Evolutionary conservation across 2,113 vertebrate genomes (phyloP).

Genomic region (Scalopus aquaticus): DNA sequence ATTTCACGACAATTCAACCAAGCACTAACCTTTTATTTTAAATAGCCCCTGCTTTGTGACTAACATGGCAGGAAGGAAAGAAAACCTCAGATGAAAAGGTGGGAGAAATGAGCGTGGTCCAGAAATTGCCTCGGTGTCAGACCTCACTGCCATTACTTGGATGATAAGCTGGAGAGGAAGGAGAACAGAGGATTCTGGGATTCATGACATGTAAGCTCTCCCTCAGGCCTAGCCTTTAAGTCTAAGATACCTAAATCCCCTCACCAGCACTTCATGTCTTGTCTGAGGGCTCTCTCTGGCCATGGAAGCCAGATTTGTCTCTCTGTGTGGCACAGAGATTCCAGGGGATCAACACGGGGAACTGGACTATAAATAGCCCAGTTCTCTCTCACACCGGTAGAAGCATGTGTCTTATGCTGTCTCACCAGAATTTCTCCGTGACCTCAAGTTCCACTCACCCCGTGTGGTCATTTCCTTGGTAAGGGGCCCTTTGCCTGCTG

Average conservation of each 20-base stretch:
- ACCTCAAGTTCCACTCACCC: background rate
- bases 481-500: background rate
- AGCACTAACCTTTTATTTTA: slow-evolving; percentile 24
- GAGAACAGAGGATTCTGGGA: background rate
- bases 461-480: background rate
- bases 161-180: background rate
- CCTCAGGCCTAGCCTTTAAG: slow-evolving; percentile 8
- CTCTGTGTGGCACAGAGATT: background rate
- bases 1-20: background rate
- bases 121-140: background rate
- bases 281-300: background rate
- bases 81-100: background rate
- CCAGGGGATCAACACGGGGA: background rate
- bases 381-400: background rate
- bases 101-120: background rate
- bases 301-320: background rate
- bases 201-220: background rate
- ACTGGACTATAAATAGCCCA: background rate
- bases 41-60: background rate
- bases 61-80: background rate
- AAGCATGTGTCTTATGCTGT: background rate
- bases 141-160: background rate
- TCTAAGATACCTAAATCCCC: background rate
- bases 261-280: background rate
- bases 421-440: background rate